Evolutionary conservation across 2,113 vertebrate genomes (phyloP).

Genomic region (Rhea pennata): DNA sequence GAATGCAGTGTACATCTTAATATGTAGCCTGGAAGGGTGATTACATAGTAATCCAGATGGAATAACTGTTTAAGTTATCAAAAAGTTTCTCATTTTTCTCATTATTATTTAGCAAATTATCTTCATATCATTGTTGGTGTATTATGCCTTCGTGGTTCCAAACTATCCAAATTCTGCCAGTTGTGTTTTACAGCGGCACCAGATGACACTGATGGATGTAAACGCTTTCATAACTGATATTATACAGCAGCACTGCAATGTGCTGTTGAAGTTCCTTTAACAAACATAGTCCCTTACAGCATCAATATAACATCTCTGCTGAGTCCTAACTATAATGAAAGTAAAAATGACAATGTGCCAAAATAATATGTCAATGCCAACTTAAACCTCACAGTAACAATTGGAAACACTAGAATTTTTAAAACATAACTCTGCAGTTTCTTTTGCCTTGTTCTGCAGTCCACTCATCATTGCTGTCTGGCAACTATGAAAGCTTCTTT

Average conservation of each 20-base stretch:
- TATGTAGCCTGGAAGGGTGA: not conserved
- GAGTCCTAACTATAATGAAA: constrained; percentile 23
- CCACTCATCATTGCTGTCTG: not conserved
- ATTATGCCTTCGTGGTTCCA: not conserved
- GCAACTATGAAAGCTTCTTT: not conserved
- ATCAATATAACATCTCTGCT: not conserved
- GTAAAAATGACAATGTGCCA: constrained; percentile 25
- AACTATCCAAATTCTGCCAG: not conserved
- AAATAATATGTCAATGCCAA: constrained; percentile 35
- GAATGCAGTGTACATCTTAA: not conserved
- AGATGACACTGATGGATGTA: constrained; percentile 13
- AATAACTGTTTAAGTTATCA: not conserved
- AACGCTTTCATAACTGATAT: not conserved
- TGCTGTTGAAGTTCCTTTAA: constrained; percentile 15
- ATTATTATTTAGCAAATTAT: not conserved
- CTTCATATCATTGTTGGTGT: not conserved
- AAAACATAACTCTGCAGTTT: not conserved
- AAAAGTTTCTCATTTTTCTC: not conserved
- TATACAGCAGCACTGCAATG: not conserved
- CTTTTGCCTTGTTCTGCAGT: not conserved
- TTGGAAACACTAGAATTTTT: not conserved
- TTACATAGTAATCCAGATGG: not conserved
- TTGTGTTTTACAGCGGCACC: not conserved
- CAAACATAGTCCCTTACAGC: not conserved
- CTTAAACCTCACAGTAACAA: constrained; percentile 5